Evolutionary conservation across 37 sponge, comb jelly and placozoan genomes (phyloP).

Genomic region (Diacarnus erythraeanus): DNA sequence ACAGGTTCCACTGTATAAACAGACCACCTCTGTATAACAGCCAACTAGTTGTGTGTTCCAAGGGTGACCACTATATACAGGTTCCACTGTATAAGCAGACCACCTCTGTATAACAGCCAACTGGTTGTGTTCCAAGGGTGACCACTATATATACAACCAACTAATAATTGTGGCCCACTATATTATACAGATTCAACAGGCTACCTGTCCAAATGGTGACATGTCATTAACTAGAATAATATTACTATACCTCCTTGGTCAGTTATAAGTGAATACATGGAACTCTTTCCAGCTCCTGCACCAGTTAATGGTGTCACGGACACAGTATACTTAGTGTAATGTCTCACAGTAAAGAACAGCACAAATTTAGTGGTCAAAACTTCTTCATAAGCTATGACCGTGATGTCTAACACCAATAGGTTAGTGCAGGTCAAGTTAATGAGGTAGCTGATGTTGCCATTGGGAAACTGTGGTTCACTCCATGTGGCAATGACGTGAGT

Average conservation of each 20-base stretch:
- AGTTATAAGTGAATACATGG: not conserved
- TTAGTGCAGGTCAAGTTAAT: not conserved
- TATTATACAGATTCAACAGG: too few species aligned
- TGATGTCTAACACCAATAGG: not conserved
- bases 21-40: too few species aligned
- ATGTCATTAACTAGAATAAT: too few species aligned
- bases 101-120: too few species aligned
- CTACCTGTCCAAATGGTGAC: too few species aligned
- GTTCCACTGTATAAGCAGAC: too few species aligned
- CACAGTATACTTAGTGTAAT: not conserved
- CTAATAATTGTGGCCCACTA: too few species aligned
- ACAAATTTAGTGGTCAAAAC: not conserved
- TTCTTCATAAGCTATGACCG: not conserved
- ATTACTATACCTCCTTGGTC: conserved; percentile 24
- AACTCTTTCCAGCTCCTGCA: not conserved
- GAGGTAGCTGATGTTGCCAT: conserved; percentile 22
- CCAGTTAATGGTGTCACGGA: conserved; percentile 13
- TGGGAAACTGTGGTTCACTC: conserved; percentile 21
- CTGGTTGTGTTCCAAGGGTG: too few species aligned
- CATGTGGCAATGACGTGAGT: conserved; percentile 21
- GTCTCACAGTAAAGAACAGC: not conserved
- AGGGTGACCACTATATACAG: too few species aligned
- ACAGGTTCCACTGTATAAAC: too few species aligned
- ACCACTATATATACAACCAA: too few species aligned
- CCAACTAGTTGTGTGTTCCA: too few species aligned